Base-by-base conservation (phyloP, 1,140 invertebrate species). In the Solenopsis fugax region DNA sequence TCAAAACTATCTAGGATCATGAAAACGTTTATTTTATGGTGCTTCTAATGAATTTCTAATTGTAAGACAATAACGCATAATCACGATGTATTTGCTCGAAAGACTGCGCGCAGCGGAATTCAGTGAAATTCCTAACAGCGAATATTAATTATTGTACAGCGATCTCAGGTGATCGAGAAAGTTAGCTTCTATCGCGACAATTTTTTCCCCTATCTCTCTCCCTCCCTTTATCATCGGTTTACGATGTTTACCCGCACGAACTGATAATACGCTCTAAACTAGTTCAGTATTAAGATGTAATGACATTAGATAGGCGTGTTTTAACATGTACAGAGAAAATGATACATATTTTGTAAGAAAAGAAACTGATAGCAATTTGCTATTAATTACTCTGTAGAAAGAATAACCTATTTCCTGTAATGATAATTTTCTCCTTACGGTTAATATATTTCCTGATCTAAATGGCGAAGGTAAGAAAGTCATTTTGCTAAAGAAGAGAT, bases 21-120 rank as follows among this genome's bases (percentile, higher is more conserved):
- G 54, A 82, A n/a, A 84, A 52, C 21, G 71, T 81, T 41, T 34
- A 10, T 80, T 45, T 82, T 48, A 29, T 52, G 24, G 16, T 4
- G 45, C 12, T 52, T 82, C 21, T 82, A 56, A 82, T 88, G 76
- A 87, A 88, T 87, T 82, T 87, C 60, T 88, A 87, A 88, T 87
- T 87, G 60, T 69, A 4, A 67, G 69, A 87, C 82, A 88, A 87
- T 87, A 71, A 62, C 45, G 52, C 24, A 37, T 65, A 75, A 88
- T 69, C 60, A n/a, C 65, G 60, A 50, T 45, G 18, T 48, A 48
- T 29, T 87, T 67, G 45, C 45, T 16, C 24, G 37, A 87, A 85
- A 65, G 73, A 34, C 75, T 60, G 50, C 34, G 37, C 29, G 37
- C 45, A 58, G 18, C 41, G 60, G 37, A 73, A 50, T 64, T 21